Conservation (phyloP, 2,113 vertebrate genomes). For the Indri indri region DNA sequence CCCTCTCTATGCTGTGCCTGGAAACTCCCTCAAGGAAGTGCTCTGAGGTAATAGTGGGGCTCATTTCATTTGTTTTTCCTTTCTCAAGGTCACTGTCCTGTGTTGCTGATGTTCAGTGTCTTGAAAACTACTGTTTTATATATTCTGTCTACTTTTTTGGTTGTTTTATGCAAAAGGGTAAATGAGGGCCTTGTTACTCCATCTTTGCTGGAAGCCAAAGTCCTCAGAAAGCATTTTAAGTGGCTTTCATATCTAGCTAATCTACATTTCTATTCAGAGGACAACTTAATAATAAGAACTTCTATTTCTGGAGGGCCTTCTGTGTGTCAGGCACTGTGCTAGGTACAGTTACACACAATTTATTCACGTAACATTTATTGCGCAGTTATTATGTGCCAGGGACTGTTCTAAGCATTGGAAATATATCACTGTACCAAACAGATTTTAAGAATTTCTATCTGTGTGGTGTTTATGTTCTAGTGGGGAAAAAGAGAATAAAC, state of each 20-base stretch:
- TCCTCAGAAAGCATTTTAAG: slow-evolving; percentile 3
- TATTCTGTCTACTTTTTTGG: background rate
- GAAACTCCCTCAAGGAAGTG: background rate
- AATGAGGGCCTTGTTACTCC: background rate
- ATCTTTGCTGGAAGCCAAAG: slow-evolving; percentile 5
- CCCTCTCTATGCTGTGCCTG: background rate
- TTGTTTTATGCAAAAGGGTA: background rate
- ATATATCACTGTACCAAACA: background rate
- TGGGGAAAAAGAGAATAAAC: background rate
- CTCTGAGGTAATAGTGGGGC: background rate
- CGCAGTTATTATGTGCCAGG: background rate
- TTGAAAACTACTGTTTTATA: background rate
- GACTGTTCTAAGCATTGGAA: background rate
- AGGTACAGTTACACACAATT: background rate
- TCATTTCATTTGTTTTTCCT: background rate
- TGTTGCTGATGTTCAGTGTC: background rate
- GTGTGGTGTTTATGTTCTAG: background rate
- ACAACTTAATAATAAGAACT: background rate
- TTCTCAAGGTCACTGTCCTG: background rate
- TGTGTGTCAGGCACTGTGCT: background rate
- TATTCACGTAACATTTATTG: background rate
- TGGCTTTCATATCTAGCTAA: background rate
- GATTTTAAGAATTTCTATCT: background rate
- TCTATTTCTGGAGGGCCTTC: background rate
- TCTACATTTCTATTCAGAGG: background rate